A percentile compares a stretch with the other conserved stretches of the same genome.
Conservation (phyloP, 1,140 invertebrate genomes). For the Drosophila tropicalis region DNA sequence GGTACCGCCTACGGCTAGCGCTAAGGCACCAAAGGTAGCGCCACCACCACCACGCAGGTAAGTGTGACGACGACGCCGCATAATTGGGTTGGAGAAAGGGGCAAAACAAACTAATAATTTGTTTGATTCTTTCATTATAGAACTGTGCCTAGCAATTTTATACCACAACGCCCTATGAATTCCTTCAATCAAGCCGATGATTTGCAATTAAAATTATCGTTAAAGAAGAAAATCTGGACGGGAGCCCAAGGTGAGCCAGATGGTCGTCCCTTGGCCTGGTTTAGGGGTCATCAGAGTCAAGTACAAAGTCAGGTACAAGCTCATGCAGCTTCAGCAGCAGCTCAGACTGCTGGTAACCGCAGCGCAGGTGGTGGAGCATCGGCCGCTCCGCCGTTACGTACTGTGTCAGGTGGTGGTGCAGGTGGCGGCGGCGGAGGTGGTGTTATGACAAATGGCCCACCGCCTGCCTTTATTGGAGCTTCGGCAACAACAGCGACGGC, state of each 20-base stretch:
- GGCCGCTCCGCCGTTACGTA: conserved; percentile 8
- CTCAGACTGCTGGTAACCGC: conserved; percentile 16
- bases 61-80: not conserved
- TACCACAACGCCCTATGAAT: conserved; percentile 41
- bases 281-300: conserved; percentile 45
- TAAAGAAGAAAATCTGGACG: conserved; percentile 82
- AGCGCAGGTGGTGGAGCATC: conserved; percentile 24
- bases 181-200: conserved; percentile 50
- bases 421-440: conserved; percentile 1
- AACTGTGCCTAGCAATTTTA: conserved; percentile 59
- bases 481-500: conserved; percentile 31
- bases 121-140: not conserved
- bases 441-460: conserved; percentile 15
- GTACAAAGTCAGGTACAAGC: conserved; percentile 20
- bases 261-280: conserved; percentile 57
- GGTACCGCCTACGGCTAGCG: conserved; percentile 29
- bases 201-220: conserved; percentile 73
- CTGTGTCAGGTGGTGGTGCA: conserved; percentile 18
- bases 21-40: conserved; percentile 42
- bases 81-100: no score
- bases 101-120: not conserved
- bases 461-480: conserved; percentile 40
- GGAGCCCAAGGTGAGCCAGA: conserved; percentile 55
- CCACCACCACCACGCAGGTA: conserved; percentile 41
- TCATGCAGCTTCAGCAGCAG: conserved; percentile 31